phyloP scores from a whole-genome alignment of 2,113 vertebrate species.

The Pagrus major region DNA sequence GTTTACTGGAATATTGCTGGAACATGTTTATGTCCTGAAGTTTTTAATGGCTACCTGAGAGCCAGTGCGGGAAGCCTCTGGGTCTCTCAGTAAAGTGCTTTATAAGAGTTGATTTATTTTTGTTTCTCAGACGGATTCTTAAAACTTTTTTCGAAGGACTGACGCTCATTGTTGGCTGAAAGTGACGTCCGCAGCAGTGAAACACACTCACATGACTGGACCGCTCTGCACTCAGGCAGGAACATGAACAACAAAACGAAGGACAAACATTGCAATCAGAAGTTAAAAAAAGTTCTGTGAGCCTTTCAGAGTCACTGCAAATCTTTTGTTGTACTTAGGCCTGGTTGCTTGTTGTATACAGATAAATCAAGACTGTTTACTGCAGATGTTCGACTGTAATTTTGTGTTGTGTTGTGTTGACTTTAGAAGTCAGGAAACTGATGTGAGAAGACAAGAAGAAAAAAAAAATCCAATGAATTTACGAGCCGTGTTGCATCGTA shows the following conservation, averaged over 20 bases:
- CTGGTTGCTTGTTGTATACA: neutral
- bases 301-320: slow-evolving; percentile 1
- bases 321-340: neutral
- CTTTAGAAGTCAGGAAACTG: neutral
- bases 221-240: neutral
- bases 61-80: slow-evolving; percentile 59
- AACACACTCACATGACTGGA: slow-evolving; percentile 12
- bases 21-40: slow-evolving; percentile 72
- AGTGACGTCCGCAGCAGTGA: slow-evolving; percentile 35
- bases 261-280: neutral
- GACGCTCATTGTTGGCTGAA: slow-evolving; percentile 22
- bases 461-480: neutral
- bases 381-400: slow-evolving; percentile 22
- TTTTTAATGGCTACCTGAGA: slow-evolving; percentile 78
- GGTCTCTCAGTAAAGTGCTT: slow-evolving; percentile 56
- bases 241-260: slow-evolving; percentile 20
- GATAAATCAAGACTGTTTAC: slow-evolving; percentile 13
- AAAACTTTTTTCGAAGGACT: neutral
- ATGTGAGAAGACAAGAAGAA: neutral
- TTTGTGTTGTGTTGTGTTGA: neutral
- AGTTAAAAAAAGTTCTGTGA: neutral
- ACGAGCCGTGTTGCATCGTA: neutral
- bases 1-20: slow-evolving; percentile 77
- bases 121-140: slow-evolving; percentile 29
- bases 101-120: slow-evolving; percentile 68